Evolutionary conservation across 2,113 vertebrate species (phyloP), one percentile per base, ranked within the genome.

Genomic region (Cricetomys ansorgei): DNA sequence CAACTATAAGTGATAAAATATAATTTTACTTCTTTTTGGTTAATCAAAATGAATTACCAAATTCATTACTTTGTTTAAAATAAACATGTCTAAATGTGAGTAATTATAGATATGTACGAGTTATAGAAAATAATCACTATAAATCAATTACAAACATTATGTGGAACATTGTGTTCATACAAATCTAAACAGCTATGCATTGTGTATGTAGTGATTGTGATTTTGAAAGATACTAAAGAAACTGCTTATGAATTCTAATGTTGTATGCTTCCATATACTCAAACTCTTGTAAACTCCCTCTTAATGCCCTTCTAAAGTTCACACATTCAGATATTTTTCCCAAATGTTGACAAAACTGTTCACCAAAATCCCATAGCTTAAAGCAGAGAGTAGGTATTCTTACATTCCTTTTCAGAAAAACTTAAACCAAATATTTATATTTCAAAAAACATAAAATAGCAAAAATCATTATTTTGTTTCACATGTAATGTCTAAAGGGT

Each of bases 271-370:
- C 27, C 86, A 86, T 92, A 48, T 95, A 89, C 53, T 90, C 86
- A 96, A 90, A 88, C 84, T 88, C 75, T 92, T 96, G 65, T 88
- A 73, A 93, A 90, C 69, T 88, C 64, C 86, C 90, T 95, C 90
- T 93, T 97, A 97, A 98, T 92, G 88, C 96, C 43, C 94, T 92
- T 97, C 88, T 95, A 97, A 97, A 98, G 96, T 97, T 97, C 95
- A 97, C 80, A 92, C 65, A 96, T 95, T 96, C 88, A 96, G 92
- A 57, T 97, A 97, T 94, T 97, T 97, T 96, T 90, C 55, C 55
- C 95, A 94, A 95, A 94, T 97, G 91, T 97, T 94, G 92, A 97
- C 94, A 97, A 94, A 94, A 96, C 76, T 83, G 69, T 94, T 95
- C 90, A 72, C 65, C 45, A 48, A 94, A 96, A 93, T 88, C 95